Percentiles rank a stretch among this genome's conserved stretches.
Conservation (phyloP, 2,113 vertebrate species). For the Datnioides undecimradiatus region DNA sequence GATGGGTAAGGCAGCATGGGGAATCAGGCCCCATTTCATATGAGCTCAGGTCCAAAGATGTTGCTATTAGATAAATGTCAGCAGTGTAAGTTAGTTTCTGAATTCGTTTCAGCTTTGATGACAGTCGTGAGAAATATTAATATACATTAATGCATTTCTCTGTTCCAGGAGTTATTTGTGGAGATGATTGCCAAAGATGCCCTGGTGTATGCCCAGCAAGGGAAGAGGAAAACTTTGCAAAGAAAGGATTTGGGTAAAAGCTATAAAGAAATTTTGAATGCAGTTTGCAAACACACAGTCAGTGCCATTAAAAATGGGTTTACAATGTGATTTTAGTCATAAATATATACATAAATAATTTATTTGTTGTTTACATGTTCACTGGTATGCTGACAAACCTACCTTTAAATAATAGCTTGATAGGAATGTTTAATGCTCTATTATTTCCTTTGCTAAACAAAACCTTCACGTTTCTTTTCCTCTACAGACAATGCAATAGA, state of each 20-base stretch:
- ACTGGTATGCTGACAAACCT: too few relatives aligned
- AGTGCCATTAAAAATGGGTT: not conserved
- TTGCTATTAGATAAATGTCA: not conserved
- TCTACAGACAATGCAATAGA: constrained; percentile 94
- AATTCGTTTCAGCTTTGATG: not conserved
- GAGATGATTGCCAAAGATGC: constrained; percentile 97
- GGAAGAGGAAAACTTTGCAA: constrained; percentile 97
- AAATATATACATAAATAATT: too few relatives aligned
- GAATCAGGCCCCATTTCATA: not conserved
- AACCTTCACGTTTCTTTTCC: too few relatives aligned
- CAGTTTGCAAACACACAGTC: not conserved
- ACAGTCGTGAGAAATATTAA: too few relatives aligned
- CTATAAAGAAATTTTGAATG: not conserved
- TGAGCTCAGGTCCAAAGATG: not conserved
- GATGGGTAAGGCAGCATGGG: too few relatives aligned
- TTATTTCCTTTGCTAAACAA: constrained; percentile 24
- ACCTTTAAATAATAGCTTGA: too few relatives aligned
- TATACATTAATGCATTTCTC: not conserved
- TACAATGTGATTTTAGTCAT: too few relatives aligned
- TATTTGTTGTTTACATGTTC: too few relatives aligned
- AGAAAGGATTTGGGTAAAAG: constrained; percentile 93
- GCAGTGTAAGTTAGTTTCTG: not conserved
- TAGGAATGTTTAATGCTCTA: too few relatives aligned
- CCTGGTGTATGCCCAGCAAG: constrained; percentile 92
- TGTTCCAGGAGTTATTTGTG: constrained; percentile 93